These are phyloP conservation scores for Tribolium freemani DNA, from an alignment of 2,888 invertebrate species.

Conservation along the genomic window DNA sequence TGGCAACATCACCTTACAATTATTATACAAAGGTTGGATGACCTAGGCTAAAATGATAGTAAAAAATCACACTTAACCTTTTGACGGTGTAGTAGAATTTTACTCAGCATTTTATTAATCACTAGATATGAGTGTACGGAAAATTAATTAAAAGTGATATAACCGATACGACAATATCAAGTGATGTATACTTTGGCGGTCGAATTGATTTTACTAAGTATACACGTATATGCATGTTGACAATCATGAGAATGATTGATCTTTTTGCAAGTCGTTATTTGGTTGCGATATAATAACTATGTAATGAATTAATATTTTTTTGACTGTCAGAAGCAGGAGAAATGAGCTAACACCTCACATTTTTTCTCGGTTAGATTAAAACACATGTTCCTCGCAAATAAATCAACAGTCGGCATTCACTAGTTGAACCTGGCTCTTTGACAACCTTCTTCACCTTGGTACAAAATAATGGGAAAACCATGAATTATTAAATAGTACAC, in stretches of 20 bases:
- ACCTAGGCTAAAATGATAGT: not conserved
- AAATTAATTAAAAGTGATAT: not conserved
- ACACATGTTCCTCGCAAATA: no score
- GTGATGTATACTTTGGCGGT: not conserved
- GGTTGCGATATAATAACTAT: no score
- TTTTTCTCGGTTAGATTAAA: no score
- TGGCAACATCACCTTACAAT: not conserved
- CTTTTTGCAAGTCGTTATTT: no score
- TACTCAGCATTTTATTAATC: not conserved
- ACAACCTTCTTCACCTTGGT: not conserved
- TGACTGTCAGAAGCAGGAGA: no score
- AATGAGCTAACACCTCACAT: no score
- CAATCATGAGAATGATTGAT: no score
- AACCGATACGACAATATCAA: not conserved
- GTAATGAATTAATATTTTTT: no score
- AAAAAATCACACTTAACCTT: not conserved
- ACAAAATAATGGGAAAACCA: not conserved
- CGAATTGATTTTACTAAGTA: not conserved
- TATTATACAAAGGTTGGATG: not conserved
- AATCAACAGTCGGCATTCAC: no score
- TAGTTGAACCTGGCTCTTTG: no score
- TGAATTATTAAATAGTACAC: not conserved
- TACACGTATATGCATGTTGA: not conserved
- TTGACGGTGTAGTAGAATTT: not conserved
- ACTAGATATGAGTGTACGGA: not conserved